Conservation (phyloP, 2,113 vertebrate species). For the Megalops atlanticus region DNA sequence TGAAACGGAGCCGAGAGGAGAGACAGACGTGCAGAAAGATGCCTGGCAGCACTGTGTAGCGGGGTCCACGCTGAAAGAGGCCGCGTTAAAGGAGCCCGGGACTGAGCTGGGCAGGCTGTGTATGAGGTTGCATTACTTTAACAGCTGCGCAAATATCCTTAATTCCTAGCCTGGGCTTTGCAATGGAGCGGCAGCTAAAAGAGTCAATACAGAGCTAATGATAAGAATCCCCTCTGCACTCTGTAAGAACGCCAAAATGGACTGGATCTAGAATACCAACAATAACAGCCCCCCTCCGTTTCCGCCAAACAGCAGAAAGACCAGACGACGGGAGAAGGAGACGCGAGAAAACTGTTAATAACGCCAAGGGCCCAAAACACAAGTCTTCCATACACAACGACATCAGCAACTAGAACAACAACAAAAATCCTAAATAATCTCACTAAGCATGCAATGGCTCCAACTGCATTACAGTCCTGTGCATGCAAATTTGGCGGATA, state of each 20-base stretch:
- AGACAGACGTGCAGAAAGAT: constrained; percentile 32
- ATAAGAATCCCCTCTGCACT: constrained; percentile 50
- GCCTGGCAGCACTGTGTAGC: constrained; percentile 32
- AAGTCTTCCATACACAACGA: constrained; percentile 47
- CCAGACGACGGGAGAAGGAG: constrained; percentile 41
- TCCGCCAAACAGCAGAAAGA: constrained; percentile 41
- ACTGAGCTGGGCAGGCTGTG: constrained; percentile 38
- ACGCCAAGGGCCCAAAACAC: constrained; percentile 47
- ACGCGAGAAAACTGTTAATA: constrained; percentile 45
- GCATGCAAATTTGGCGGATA: constrained; percentile 25
- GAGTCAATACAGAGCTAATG: constrained; percentile 57
- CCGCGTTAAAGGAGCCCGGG: constrained; percentile 40
- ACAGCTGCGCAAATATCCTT: constrained; percentile 69
- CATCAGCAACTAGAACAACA: constrained; percentile 39
- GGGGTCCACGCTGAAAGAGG: constrained; percentile 40
- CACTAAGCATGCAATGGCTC: constrained; percentile 33
- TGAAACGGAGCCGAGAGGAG: constrained; percentile 33
- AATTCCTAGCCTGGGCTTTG: constrained; percentile 60
- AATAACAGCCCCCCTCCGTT: constrained; percentile 43
- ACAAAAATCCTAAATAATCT: constrained; percentile 4
- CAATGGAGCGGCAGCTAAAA: constrained; percentile 35
- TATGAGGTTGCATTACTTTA: constrained; percentile 66
- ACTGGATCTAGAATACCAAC: constrained; percentile 40
- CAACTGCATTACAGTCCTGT: constrained; percentile 39
- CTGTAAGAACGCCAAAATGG: constrained; percentile 46